Evolutionary conservation across 2,888 invertebrate genomes (phyloP), one percentile per base, ranked within the genome.

Genomic region (Molorchus minor): DNA sequence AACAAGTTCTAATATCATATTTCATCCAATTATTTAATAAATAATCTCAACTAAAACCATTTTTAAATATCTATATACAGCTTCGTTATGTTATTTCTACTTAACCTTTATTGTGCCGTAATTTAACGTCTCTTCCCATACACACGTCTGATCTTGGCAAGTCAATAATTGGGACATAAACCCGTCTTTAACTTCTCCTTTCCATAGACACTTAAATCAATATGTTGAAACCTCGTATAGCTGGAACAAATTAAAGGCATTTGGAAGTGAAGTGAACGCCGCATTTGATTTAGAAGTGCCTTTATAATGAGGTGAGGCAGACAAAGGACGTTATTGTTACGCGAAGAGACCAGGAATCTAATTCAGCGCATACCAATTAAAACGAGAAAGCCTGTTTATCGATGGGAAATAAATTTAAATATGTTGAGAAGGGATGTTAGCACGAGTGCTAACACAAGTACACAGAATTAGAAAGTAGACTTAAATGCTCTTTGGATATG

Each of bases 261-360:
- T 56, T 40, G 46, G 25, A 38, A 17, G 38, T 38, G 25, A 38
- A 17, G 38, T 38, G 38, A 36, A 56, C 35, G 56, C 40, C 47
- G 20, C 56, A 40, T 45, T 55, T 44, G 56, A 38, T 56, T 56
- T 40, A 56, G 30, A 33, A 29, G 45, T 33, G 25, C 45, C 30
- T 56, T 44, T 56, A 47, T 56, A 56, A 56, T 47, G 56, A 56
- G 56, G 16, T 30, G 40, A 29, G 29, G 10, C 38, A 40, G 56
- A 56, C 47, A 56, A 56, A 46, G 56, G 47, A 25, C 33, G 56
- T 56, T 47, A 56, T 56, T 56, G 56, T 56, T 56, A 40, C 40
- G 25, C 16, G 46, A 47, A 38, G 47, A 55, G 36, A 36, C 47
- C 29, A 45, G 56, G 29, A 52, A 40, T 56, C 47, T 56, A 56